These are phyloP conservation scores for Barypeithes pellucidus DNA, from an alignment of 2,888 invertebrate genomes.

Conservation along the genomic window DNA sequence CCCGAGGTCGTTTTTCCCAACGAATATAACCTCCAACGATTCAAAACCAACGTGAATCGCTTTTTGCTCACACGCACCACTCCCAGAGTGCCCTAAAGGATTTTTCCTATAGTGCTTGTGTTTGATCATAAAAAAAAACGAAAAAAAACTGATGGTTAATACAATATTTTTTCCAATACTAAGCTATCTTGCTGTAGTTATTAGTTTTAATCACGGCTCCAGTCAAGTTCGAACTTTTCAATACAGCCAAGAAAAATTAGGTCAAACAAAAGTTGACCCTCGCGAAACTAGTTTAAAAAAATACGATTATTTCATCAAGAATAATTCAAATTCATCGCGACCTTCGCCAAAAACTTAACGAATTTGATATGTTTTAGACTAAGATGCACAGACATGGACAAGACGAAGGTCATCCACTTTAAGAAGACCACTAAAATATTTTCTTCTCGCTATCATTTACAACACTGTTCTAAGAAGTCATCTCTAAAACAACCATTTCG, in stretches of 20 bases:
- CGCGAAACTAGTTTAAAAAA: not conserved
- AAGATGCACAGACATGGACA: conserved; percentile 1
- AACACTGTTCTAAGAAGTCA: conserved; percentile 2
- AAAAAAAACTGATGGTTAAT: no score
- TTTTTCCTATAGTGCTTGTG: no score
- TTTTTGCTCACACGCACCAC: no score
- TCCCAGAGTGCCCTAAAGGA: no score
- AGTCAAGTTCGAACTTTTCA: no score
- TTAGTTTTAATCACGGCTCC: no score
- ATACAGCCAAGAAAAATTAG: not conserved
- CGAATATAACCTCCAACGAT: no score
- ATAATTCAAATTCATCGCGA: not conserved
- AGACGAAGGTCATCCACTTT: conserved; percentile 6
- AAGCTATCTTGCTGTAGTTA: no score
- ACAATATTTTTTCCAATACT: no score
- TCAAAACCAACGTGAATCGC: no score
- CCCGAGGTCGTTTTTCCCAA: no score
- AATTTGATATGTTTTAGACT: conserved; percentile 9
- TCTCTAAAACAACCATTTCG: conserved; percentile 4
- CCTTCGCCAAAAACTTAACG: conserved; percentile 10
- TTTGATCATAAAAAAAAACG: no score
- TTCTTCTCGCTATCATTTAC: not conserved
- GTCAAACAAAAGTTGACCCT: not conserved
- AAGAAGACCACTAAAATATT: not conserved
- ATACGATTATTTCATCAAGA: not conserved